Base-by-base conservation (phyloP, 2,113 vertebrate species). In the Aspidoscelis tigris region DNA sequence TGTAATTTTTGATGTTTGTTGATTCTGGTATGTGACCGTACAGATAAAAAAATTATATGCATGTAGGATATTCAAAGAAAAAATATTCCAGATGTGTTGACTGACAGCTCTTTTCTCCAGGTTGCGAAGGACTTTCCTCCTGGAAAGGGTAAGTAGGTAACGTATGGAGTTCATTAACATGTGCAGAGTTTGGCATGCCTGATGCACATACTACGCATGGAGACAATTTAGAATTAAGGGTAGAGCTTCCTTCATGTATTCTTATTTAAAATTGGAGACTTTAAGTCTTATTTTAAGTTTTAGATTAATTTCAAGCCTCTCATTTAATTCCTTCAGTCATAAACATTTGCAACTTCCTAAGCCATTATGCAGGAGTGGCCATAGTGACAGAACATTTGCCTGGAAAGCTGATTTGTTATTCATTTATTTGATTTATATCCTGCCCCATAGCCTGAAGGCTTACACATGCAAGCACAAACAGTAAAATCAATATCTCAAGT, bases 91-190 rank as follows among this genome's bases (percentile, higher is more conserved):
- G 33, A 88, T 53, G 47, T 89, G 33, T 58, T 69, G 84, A 87
- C 18, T 22, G 26, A 81, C 72, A 21, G 39, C 33, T 20, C 2
- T 92, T 86, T 58, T 74, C 86, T 91, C 78, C 83, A 93, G 90
- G 79, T 93, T 81, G 78, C 92, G 76, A 81, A 0, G 77, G 72
- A 70, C 84, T n/a, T 43, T 91, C 74, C 82, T 2, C 0, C 77
- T 77, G 43, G 64, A 90, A 71, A 80, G 91, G 73, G 43, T 92
- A 87, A 55, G 79, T 82, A 88, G 84, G 80, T 80, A 89, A 22
- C 47, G 16, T 18, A 12, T 80, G 50, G 12, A 2, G 12, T 61
- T 16, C 5, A 11, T 21, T 39, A 7, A 21, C 7, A 39, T 1
- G 71, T 26, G 8, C 18, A 76, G 39, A 2, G 41, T 82, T 64